Conservation (phyloP, 1,140 invertebrate species). For the Heliconius hewitsoni region DNA sequence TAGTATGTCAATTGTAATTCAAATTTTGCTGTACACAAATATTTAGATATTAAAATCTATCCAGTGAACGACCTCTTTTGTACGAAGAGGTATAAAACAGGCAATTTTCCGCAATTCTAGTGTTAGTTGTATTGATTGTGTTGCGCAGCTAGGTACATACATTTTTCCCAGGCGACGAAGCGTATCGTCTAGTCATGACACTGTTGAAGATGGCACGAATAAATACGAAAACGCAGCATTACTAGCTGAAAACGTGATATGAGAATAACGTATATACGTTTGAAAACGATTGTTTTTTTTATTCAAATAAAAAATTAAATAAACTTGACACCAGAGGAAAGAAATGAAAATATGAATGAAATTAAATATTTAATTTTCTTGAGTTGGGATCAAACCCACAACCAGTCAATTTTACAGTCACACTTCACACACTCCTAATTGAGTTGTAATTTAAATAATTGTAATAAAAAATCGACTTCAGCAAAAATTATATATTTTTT, state of each 20-base stretch:
- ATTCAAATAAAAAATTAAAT: too few relatives aligned
- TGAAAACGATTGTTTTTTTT: neutral
- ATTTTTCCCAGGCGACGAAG: constrained; percentile 72
- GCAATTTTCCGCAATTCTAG: constrained; percentile 40
- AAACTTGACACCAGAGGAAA: too few relatives aligned
- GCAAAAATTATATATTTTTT: too few relatives aligned
- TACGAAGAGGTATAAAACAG: constrained; percentile 43
- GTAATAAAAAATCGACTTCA: neutral
- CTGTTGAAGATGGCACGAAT: constrained; percentile 35
- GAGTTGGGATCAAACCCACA: too few relatives aligned
- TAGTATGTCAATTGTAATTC: neutral
- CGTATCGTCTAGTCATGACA: constrained; percentile 58
- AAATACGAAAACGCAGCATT: constrained; percentile 13
- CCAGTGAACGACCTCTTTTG: constrained; percentile 52
- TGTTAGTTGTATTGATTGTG: constrained; percentile 56
- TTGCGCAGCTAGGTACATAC: constrained; percentile 52
- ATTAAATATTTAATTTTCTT: too few relatives aligned
- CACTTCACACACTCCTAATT: neutral
- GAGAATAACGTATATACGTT: neutral
- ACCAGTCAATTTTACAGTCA: too few relatives aligned
- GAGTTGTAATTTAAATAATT: neutral
- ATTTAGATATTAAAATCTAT: constrained; percentile 36
- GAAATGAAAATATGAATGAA: too few relatives aligned
- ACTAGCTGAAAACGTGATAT: neutral
- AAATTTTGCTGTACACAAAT: neutral